Conservation (phyloP, 2,888 invertebrate species). For the Drosophila incognita region DNA sequence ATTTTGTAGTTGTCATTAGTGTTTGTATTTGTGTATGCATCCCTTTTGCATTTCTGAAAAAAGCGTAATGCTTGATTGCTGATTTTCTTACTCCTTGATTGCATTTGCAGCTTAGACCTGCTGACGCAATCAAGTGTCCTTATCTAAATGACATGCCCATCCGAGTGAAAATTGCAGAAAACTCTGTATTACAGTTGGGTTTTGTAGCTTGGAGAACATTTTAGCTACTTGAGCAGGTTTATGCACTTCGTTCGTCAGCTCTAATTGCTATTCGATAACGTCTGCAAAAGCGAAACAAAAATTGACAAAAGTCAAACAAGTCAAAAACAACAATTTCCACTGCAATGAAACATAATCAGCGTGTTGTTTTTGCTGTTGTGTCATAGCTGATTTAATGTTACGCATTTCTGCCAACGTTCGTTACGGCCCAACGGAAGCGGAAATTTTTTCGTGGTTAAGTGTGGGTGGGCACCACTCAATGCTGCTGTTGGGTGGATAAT, state of each 20-base stretch:
- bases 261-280: constrained; percentile 67
- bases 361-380: constrained; percentile 36
- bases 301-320: constrained; percentile 11
- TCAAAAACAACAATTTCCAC: constrained; percentile 26
- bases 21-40: background rate
- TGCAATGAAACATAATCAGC: constrained; percentile 45
- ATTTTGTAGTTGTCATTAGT: background rate
- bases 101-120: constrained; percentile 17
- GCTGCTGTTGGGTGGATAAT: constrained; percentile 9
- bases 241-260: constrained; percentile 56
- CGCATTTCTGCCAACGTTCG: constrained; percentile 30
- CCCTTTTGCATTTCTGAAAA: background rate
- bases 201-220: constrained; percentile 16
- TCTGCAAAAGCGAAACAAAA: constrained; percentile 16
- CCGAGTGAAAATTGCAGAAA: constrained; percentile 16
- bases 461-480: constrained; percentile 19
- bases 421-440: constrained; percentile 52
- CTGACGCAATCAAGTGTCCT: constrained; percentile 22
- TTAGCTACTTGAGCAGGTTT: constrained; percentile 67
- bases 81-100: constrained; percentile 20
- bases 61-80: constrained; percentile 1
- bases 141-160: constrained; percentile 12
- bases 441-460: constrained; percentile 54
- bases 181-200: constrained; percentile 2
- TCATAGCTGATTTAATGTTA: constrained; percentile 56